Percentiles rank a stretch among this genome's conserved stretches.
These are phyloP conservation scores for Poeciliopsis infans DNA, from an alignment of 2,797 vertebrate species.

Conservation along the genomic window DNA sequence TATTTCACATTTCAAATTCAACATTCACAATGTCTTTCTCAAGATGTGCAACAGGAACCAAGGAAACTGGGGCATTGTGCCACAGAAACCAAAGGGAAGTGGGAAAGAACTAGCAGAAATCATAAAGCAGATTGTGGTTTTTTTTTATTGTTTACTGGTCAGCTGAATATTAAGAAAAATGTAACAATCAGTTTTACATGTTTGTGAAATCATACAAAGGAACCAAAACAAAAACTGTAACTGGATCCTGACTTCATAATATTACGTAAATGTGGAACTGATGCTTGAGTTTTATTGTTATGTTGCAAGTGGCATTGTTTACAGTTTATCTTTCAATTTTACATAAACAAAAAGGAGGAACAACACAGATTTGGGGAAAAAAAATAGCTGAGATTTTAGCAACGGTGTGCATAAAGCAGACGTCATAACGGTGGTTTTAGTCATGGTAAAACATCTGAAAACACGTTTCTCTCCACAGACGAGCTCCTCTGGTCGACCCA, in stretches of 20 bases:
- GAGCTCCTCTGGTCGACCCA: conserved; percentile 92
- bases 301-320: neutral
- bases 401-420: neutral
- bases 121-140: neutral
- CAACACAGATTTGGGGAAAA: neutral
- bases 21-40: neutral
- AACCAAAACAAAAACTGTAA: conserved; percentile 2
- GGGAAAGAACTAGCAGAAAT: conserved; percentile 44
- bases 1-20: neutral
- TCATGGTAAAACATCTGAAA: neutral
- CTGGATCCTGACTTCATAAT: neutral
- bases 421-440: neutral
- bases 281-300: neutral
- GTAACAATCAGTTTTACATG: neutral
- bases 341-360: neutral
- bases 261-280: neutral
- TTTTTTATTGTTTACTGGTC: neutral
- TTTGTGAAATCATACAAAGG: neutral
- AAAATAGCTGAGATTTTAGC: neutral
- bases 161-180: conserved; percentile 1
- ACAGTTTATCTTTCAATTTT: neutral
- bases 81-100: conserved; percentile 44
- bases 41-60: conserved; percentile 24
- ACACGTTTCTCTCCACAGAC: conserved; percentile 68
- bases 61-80: neutral